phyloP scores from a whole-genome alignment of 2,888 invertebrate genomes.

The Diaperis boleti region DNA sequence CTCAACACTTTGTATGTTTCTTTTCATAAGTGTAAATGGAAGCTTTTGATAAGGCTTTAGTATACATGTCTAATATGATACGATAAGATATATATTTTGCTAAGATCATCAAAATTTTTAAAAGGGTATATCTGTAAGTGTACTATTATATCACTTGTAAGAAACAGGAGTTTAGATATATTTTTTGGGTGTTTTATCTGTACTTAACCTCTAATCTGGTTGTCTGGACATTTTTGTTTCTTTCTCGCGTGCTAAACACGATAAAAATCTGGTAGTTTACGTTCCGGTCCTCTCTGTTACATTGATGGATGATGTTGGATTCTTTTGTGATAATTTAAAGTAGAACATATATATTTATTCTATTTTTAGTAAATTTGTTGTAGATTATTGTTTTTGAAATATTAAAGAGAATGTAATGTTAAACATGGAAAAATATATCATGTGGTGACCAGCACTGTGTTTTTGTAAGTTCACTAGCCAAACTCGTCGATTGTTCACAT shows the following conservation, averaged over 20 bases:
- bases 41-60: conserved; percentile 33
- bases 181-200: conserved; percentile 35
- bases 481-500: too few relatives aligned
- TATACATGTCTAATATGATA: conserved; percentile 33
- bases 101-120: conserved; percentile 44
- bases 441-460: conserved; percentile 15
- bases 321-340: conserved; percentile 40
- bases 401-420: conserved; percentile 36
- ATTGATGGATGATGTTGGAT: conserved; percentile 32
- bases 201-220: conserved; percentile 10
- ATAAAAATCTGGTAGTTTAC: conserved; percentile 18
- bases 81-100: conserved; percentile 52
- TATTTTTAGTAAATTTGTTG: conserved; percentile 44
- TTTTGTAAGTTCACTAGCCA: too few relatives aligned
- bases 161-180: conserved; percentile 29
- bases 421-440: conserved; percentile 39
- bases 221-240: conserved; percentile 16
- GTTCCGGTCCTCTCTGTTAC: conserved; percentile 11
- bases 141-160: conserved; percentile 28
- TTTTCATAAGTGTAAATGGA: conserved; percentile 17
- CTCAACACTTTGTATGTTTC: conserved; percentile 10
- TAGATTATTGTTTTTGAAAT: conserved; percentile 44
- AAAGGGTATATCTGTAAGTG: conserved; percentile 35
- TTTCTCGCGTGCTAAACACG: not conserved
- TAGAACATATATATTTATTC: conserved; percentile 44